These are phyloP conservation scores for Gibbula magus DNA, from an alignment of 2,888 invertebrate genomes.

Conservation along the genomic window DNA sequence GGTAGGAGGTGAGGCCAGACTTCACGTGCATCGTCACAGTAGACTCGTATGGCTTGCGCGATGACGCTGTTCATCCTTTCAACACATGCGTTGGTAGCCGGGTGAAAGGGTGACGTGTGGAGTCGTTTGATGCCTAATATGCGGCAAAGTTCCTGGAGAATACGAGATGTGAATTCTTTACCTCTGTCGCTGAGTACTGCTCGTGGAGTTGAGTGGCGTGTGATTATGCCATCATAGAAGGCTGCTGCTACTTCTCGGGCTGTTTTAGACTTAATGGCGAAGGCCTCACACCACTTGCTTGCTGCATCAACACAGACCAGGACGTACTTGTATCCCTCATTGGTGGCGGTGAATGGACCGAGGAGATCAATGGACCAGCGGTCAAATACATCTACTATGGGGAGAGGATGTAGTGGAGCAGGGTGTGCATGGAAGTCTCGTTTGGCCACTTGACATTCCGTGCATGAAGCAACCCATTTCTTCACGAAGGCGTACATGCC, in stretches of 20 bases:
- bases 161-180: conserved; percentile 33
- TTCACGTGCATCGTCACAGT: neutral
- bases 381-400: conserved; percentile 23
- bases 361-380: conserved; percentile 36
- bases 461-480: conserved; percentile 27
- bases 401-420: conserved; percentile 29
- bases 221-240: conserved; percentile 27
- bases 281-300: conserved; percentile 21
- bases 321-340: neutral
- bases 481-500: conserved; percentile 30
- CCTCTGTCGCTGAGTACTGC: conserved; percentile 40
- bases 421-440: neutral
- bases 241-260: conserved; percentile 17
- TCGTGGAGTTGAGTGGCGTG: conserved; percentile 30
- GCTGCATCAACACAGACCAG: conserved; percentile 18
- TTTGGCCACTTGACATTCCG: conserved; percentile 27
- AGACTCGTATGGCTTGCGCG: conserved; percentile 2
- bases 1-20: conserved; percentile 20
- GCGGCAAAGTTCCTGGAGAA: conserved; percentile 24
- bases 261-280: conserved; percentile 21
- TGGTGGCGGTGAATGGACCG: conserved; percentile 20
- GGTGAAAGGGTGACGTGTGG: conserved; percentile 3
- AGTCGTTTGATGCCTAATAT: conserved; percentile 7
- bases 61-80: conserved; percentile 24
- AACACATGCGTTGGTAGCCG: conserved; percentile 16